phyloP scores from a whole-genome alignment of 2,113 vertebrate species.

The Oceanodroma tethys region DNA sequence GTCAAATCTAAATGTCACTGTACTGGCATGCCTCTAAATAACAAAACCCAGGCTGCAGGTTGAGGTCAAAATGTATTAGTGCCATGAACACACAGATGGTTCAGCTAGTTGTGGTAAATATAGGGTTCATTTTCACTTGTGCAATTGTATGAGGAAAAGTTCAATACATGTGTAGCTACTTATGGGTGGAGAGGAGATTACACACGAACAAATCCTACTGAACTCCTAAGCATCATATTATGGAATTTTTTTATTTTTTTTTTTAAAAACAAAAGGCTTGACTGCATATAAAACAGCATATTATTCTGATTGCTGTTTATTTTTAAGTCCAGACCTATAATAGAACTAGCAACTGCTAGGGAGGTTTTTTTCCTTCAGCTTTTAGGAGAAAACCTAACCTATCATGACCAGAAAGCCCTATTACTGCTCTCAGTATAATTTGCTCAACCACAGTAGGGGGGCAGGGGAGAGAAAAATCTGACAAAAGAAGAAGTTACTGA shows the following conservation, averaged over 20 bases:
- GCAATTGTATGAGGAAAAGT: neutral
- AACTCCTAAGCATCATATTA: neutral
- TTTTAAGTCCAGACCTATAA: neutral
- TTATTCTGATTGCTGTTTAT: neutral
- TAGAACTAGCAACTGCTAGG: neutral
- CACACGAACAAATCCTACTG: neutral
- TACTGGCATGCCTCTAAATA: conserved; percentile 16
- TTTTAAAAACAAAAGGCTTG: neutral
- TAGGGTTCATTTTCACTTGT: neutral
- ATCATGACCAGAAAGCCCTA: neutral
- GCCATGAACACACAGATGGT: neutral
- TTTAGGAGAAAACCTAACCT: neutral
- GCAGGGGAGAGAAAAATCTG: no score
- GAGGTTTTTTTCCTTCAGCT: neutral
- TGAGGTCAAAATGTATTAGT: neutral
- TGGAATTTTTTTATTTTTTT: neutral
- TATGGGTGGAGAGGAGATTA: neutral
- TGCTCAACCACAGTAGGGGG: neutral
- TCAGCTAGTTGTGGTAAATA: neutral
- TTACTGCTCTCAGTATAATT: neutral
- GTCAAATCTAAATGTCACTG: conserved; percentile 23
- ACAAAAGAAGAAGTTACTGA: neutral
- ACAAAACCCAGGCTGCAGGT: neutral
- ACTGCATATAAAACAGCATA: neutral
- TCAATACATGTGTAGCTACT: neutral